Conservation (phyloP, 2,113 vertebrate genomes). For the Oryzias woworae region DNA sequence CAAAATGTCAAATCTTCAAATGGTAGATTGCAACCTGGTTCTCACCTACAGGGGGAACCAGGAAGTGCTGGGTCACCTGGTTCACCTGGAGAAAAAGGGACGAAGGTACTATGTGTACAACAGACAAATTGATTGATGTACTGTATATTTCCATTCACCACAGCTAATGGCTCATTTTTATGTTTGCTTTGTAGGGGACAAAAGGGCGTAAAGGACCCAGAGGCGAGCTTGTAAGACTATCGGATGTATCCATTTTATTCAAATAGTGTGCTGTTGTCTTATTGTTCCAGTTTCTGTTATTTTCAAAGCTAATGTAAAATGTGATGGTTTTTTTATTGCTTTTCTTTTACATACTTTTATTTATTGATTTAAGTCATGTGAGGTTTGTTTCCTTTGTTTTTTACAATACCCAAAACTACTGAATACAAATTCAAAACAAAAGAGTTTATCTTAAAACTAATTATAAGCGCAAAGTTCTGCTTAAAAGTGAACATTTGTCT, state of each 20-base stretch:
- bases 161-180: slow-evolving; percentile 15
- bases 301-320: too few species aligned
- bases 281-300: too few species aligned
- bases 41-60: slow-evolving; percentile 68
- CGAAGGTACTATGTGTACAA: slow-evolving; percentile 45
- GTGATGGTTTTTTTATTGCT: too few species aligned
- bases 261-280: too few species aligned
- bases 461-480: too few species aligned
- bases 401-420: too few species aligned
- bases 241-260: not conserved
- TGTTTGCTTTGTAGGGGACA: slow-evolving; percentile 46
- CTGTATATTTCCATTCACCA: not conserved
- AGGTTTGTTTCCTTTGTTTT: too few species aligned
- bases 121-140: not conserved
- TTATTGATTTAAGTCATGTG: too few species aligned
- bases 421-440: too few species aligned
- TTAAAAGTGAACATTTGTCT: too few species aligned
- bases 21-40: slow-evolving; percentile 27
- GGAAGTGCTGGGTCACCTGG: slow-evolving; percentile 77
- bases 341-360: too few species aligned
- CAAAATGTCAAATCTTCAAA: not conserved
- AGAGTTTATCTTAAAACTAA: too few species aligned
- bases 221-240: slow-evolving; percentile 71
- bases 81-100: slow-evolving; percentile 68
- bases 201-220: slow-evolving; percentile 48